Conservation (phyloP, 1,140 invertebrate species). For the Dinoponera quadriceps region DNA sequence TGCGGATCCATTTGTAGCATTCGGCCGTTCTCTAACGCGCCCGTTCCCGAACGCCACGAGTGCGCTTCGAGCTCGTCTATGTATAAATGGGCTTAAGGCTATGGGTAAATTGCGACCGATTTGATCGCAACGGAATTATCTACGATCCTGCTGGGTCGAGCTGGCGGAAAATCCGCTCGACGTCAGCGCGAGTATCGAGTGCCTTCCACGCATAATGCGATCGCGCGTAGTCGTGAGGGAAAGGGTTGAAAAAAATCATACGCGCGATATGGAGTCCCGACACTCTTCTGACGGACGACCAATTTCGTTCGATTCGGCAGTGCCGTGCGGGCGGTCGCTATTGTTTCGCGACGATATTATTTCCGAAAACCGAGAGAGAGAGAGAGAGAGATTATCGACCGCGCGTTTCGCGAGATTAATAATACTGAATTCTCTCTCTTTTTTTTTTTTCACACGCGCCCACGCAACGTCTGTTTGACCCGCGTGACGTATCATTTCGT, state of each 20-base stretch:
- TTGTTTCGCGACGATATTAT: neutral
- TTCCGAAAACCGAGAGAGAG: neutral
- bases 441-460: too few relatives aligned
- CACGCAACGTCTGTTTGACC: too few relatives aligned
- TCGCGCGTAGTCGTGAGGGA: too few relatives aligned
- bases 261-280: too few relatives aligned
- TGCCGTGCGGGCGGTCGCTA: neutral
- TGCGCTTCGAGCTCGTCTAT: constrained; percentile 28
- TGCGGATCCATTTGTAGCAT: constrained; percentile 58
- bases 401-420: neutral
- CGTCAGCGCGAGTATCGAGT: neutral
- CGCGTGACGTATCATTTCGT: neutral
- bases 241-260: too few relatives aligned
- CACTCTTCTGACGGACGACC: neutral
- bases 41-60: constrained; percentile 9
- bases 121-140: constrained; percentile 38
- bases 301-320: neutral
- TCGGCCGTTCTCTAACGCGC: constrained; percentile 34
- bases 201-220: constrained; percentile 15
- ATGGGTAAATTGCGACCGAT: constrained; percentile 33
- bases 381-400: neutral
- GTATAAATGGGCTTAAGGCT: constrained; percentile 47
- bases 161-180: constrained; percentile 31
- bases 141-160: constrained; percentile 11
- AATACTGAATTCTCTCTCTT: too few relatives aligned